phyloP scores from a whole-genome alignment of 2,113 vertebrate species.

The Tetraodon nigroviridis region DNA sequence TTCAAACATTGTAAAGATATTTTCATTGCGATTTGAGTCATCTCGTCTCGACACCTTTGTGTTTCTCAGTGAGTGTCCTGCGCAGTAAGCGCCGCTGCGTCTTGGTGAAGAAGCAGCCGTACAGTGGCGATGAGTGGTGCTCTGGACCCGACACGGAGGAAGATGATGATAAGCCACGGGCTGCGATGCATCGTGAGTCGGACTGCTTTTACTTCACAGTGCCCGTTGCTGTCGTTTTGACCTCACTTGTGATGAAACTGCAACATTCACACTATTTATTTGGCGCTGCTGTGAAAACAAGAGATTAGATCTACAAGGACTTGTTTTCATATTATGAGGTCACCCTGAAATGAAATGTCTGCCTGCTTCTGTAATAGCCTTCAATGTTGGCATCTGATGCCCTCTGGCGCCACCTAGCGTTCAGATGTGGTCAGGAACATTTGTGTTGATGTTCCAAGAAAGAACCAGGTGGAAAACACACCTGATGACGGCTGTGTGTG shows the following conservation, averaged over 20 bases:
- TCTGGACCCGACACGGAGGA: constrained; percentile 94
- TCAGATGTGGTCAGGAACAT: not conserved
- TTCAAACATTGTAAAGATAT: no score
- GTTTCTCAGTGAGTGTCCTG: constrained; percentile 78
- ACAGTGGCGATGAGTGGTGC: constrained; percentile 98
- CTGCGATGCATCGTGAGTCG: constrained; percentile 84
- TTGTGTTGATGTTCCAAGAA: not conserved
- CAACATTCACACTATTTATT: no score
- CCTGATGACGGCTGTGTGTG: not conserved
- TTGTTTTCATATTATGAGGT: constrained; percentile 19
- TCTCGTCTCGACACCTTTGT: constrained; percentile 19
- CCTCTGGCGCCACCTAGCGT: constrained; percentile 66
- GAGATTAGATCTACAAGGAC: constrained; percentile 1
- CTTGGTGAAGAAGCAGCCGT: constrained; percentile 93
- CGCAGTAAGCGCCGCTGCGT: constrained; percentile 94
- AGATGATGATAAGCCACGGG: constrained; percentile 85
- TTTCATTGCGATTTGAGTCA: not conserved
- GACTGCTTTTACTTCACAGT: not conserved
- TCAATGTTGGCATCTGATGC: constrained; percentile 14
- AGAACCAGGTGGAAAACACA: not conserved
- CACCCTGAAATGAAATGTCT: constrained; percentile 12
- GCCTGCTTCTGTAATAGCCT: not conserved
- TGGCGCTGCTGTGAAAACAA: not conserved
- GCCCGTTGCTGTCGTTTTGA: not conserved
- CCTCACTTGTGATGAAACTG: no score